Base-by-base conservation (phyloP, 2,888 invertebrate species). In the Pteria penguin region DNA sequence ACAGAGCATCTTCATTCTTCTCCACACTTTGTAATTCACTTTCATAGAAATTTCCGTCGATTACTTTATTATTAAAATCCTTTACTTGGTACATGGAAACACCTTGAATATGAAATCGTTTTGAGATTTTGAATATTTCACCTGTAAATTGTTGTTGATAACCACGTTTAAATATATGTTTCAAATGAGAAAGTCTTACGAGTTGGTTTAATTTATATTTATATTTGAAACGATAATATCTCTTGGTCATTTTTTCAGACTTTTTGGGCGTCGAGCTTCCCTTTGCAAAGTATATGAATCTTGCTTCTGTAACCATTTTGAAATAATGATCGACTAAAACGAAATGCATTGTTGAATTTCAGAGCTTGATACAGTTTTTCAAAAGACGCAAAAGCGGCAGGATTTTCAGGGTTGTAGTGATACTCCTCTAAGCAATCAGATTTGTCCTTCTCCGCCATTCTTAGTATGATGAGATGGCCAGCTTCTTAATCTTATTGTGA, bases 271-370 rank as follows among this genome's bases (percentile, higher is more conserved):
- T n/a, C n/a, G n/a, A 5, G 74, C 58, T n/a, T 62, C 71, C 31
- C 76, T 66, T 54, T 76, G 69, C 3, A 73, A 31, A 55, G 73
- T 76, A 63, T 79, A 79, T 5, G 72, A 57, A 24, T 79, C 75
- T 5, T 75, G 45, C 26, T 68, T 65, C 29, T 75, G 75, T 33
- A 78, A 58, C 71, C 74, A 74, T 52, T 66, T 66, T 73, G 36
- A 58, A 77, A 70, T 11, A 65, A 55, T 22, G 72, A 70, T n/a
- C 69, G 11, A 1, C 77, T 57, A 18, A 68, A 60, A 52, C 73
- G 54, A 26, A 70, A 62, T 57, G 36, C 52, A 29, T 68, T 68
- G 26, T 36, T n/a, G n/a, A n/a, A n/a, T 66, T 70, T 73, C 52
- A 77, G 70, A 65, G 52, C 63, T 33, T 55, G 63, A 27, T n/a